Base-by-base conservation (phyloP, 2,888 invertebrate genomes). In the Alsophila aescularia region DNA sequence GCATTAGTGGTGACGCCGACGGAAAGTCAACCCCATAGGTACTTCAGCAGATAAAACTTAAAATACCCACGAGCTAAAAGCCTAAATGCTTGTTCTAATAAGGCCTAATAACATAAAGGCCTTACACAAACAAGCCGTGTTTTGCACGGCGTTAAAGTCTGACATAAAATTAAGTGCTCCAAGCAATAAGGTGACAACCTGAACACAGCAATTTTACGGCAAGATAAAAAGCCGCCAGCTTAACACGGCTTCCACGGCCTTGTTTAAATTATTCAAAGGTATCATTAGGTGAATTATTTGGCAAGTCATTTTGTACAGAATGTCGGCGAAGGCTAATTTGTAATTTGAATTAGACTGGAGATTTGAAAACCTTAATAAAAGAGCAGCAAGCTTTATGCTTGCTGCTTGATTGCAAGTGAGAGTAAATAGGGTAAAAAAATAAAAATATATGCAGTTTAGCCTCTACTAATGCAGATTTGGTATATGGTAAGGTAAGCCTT, bases 121-220 rank as follows among this genome's bases (percentile, higher is more conserved):
- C 31, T n/a, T 31, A 15, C 7, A 48, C 24, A 48, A 43, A 54
- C 14, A 47, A 36, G 24, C 24, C 16, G 18, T 49, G 41, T 54
- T 41, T 42, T 10, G 42, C 35, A 8, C 32, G 32, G 44, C 14
- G 24, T 29, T 42, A 53, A 39, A 37, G 24, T 15, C 13, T 39
- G 45, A 62, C 62, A 63, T 70, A 67, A 73, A 73, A 62, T 64
- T 52, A 69, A 73, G 72, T 72, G 72, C 60, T 67, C 52, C 45
- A 49, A 52, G 66, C 69, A 69, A 72, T 70, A 71, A 73, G 47
- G 55, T 49, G 51, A 59, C 55, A 45, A 48, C 47, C 40, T 40
- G 42, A 52, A 62, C 40, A 44, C 32, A 52, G 45, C 55, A 56
- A 60, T 64, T 73, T 70, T 64, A 70, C 58, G 54, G 51, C 44